These are phyloP conservation scores for Mastigias papua DNA, from an alignment of 30 jellyfish, hydroid and myxozoan genomes.

Conservation along the genomic window DNA sequence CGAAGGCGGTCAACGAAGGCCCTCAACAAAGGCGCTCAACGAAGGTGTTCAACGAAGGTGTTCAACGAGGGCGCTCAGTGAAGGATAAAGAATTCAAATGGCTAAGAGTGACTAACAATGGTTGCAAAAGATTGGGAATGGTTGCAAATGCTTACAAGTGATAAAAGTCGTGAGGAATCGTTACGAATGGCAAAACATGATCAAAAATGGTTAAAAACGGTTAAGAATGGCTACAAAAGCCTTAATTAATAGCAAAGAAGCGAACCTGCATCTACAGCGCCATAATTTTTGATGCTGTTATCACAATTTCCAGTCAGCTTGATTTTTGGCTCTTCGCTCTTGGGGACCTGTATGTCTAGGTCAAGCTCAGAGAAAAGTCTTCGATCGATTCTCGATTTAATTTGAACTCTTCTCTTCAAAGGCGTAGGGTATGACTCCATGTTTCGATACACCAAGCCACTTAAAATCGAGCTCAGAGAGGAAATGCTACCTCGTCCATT, in stretches of 20 bases:
- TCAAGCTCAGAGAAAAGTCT: constrained; percentile 16
- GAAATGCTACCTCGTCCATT: constrained; percentile 60
- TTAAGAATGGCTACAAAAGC: neutral
- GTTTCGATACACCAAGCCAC: constrained; percentile 59
- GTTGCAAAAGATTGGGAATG: too few relatives aligned
- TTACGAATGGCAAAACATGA: too few relatives aligned
- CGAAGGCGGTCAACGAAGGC: too few relatives aligned
- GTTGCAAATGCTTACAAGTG: too few relatives aligned
- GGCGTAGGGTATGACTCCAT: constrained; percentile 62
- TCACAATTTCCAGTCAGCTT: constrained; percentile 67
- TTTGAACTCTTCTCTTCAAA: constrained; percentile 37
- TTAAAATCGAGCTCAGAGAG: constrained; percentile 40
- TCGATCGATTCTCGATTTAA: constrained; percentile 40
- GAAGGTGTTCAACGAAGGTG: too few relatives aligned
- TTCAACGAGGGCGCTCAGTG: too few relatives aligned
- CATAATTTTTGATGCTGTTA: constrained; percentile 7
- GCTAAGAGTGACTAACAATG: too few relatives aligned
- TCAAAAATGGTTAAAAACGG: too few relatives aligned
- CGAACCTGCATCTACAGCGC: constrained; percentile 24
- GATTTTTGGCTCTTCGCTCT: constrained; percentile 50
- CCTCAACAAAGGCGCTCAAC: too few relatives aligned
- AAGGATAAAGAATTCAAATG: too few relatives aligned
- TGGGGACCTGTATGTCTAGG: constrained; percentile 42
- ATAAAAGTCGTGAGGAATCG: too few relatives aligned
- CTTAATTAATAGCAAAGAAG: too few relatives aligned